Evolutionary conservation across 2,113 vertebrate species (phyloP), one percentile per base, ranked within the genome.

Genomic region (Eudyptes chrysolophus): DNA sequence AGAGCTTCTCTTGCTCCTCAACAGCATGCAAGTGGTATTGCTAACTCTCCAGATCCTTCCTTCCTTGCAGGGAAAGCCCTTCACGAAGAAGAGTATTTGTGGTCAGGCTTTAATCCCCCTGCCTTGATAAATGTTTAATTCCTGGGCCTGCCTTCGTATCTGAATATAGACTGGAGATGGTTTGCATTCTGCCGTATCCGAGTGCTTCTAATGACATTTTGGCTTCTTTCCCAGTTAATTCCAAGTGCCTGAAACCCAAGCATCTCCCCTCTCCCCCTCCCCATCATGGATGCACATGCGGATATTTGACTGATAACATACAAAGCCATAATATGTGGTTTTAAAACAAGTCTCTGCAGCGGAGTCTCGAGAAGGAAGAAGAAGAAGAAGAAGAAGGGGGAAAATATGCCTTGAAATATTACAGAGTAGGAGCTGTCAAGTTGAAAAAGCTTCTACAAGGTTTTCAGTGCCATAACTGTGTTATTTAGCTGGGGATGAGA

Each of bases 131-230:
- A 97, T 81, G 85, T 90, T 97, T 98, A 96, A 98, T 97, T 98
- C 91, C 92, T 93, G 95, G 95, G 85, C 91, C 89, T 83, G 69
- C 89, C 91, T 95, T 76, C 84, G 7, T 84, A 71, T 72, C 92
- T 84, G 84, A 94, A 95, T 89, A 92, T 89, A 96, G 94, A 90
- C 95, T 95, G 94, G 96, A 96, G 89, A 89, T 84, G 65, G 71
- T 97, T 82, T 68, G 94, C 93, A 92, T 96, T 96, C 92, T 89
- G 84, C 90, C 69, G 68, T 94, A 94, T 94, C 93, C 69, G 61
- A 97, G 91, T 81, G 90, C 84, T 96, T 96, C 95, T 97, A 97
- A 97, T 96, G 97, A 96, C 95, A 97, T 96, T 91, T 97, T 98
- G 97, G 97, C 98, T 95, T 92, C 95, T 93, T 95, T 97, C 97